Percentiles rank a stretch among this genome's conserved stretches.
Conservation (phyloP, 2,797 vertebrate genomes). For the Coregonus sp. region DNA sequence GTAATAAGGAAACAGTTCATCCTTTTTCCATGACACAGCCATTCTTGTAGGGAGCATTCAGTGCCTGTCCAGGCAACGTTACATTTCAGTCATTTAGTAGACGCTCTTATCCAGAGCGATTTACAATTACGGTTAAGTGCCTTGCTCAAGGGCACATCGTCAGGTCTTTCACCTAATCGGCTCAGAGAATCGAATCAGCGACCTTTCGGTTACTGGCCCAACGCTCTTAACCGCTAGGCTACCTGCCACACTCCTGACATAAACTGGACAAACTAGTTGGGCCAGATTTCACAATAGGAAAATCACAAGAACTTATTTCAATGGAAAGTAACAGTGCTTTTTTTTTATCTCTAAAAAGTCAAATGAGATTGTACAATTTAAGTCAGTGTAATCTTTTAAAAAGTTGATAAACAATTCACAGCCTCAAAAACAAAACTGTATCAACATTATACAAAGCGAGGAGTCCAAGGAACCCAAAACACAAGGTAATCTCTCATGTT, state of each 20-base stretch:
- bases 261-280: constrained; percentile 51
- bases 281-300: constrained; percentile 54
- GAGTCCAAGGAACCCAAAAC: background rate
- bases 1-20: background rate
- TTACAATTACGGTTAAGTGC: too few species aligned
- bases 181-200: too few species aligned
- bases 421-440: background rate
- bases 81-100: too few species aligned
- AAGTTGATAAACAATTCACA: background rate
- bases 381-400: background rate
- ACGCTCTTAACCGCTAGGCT: too few species aligned
- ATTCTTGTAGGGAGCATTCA: constrained; percentile 43
- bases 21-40: constrained; percentile 11
- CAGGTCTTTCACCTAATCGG: too few species aligned
- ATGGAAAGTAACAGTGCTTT: background rate
- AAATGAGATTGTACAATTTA: background rate
- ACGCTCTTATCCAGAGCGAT: too few species aligned
- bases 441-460: background rate
- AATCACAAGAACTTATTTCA: constrained; percentile 18
- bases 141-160: too few species aligned
- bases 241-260: too few species aligned
- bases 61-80: background rate
- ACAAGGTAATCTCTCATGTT: background rate
- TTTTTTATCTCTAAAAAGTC: background rate
- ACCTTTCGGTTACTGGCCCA: too few species aligned